Evolutionary conservation across 1,140 invertebrate genomes (phyloP).

Genomic region (Eriocheir sinensis): DNA sequence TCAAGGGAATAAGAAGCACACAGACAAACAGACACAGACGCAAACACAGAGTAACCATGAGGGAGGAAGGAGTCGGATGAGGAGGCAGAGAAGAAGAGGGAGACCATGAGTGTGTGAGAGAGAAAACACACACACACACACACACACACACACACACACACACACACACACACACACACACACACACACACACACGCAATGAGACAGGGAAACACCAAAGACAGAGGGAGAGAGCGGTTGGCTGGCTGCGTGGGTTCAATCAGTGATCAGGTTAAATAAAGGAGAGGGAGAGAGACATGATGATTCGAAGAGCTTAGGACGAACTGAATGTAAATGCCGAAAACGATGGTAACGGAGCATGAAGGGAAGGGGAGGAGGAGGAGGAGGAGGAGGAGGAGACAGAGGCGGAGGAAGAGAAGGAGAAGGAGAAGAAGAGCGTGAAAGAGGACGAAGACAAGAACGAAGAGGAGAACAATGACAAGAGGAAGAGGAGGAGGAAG

Average conservation of each 20-base stretch:
- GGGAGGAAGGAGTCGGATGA: background rate
- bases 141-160: too few relatives aligned
- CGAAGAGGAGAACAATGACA: too few relatives aligned
- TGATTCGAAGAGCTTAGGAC: background rate
- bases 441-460: background rate
- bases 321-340: background rate
- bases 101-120: background rate
- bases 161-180: too few relatives aligned
- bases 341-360: background rate
- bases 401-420: background rate
- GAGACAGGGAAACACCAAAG: background rate
- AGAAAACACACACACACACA: background rate
- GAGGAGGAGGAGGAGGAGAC: background rate
- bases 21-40: too few relatives aligned
- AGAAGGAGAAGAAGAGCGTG: background rate
- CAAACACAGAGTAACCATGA: too few relatives aligned
- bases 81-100: background rate
- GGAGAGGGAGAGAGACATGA: background rate
- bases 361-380: background rate
- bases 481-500: too few relatives aligned
- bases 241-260: too few relatives aligned
- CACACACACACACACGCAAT: too few relatives aligned
- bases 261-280: background rate
- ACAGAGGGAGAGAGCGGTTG: background rate
- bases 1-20: too few relatives aligned